Percentiles rank a stretch among this genome's conserved stretches.
Evolutionary conservation across 2,797 vertebrate species (phyloP).

Genomic region (Prionace glauca): DNA sequence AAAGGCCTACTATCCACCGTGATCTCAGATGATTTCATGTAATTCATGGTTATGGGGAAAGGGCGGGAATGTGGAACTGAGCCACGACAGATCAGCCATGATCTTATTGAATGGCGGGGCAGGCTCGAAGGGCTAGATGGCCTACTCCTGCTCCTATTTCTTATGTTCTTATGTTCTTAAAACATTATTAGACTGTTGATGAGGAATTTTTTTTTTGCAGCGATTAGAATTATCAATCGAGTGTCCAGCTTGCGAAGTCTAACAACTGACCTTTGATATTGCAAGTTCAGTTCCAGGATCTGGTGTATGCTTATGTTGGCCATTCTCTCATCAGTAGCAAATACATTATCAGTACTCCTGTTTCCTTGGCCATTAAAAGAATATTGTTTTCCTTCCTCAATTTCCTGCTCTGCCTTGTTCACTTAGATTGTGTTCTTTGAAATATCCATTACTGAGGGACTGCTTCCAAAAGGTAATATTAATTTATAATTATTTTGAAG

Average conservation of each 20-base stretch:
- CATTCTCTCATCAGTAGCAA: neutral
- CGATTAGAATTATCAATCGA: neutral
- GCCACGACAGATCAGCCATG: too few relatives aligned
- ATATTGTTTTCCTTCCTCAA: conserved; percentile 21
- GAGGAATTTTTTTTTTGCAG: neutral
- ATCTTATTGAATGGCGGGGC: too few relatives aligned
- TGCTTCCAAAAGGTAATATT: neutral
- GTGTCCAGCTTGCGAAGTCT: neutral
- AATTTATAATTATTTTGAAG: neutral
- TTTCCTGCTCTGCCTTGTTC: neutral
- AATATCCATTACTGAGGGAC: neutral
- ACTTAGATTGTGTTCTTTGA: neutral
- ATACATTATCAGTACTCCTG: neutral
- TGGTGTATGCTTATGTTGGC: neutral
- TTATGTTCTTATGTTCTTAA: too few relatives aligned
- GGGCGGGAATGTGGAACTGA: too few relatives aligned
- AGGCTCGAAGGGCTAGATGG: too few relatives aligned
- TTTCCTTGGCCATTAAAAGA: neutral
- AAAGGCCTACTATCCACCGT: neutral
- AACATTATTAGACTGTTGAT: neutral
- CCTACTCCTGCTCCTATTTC: too few relatives aligned
- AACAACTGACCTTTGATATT: neutral
- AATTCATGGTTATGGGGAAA: neutral
- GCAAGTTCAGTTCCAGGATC: neutral
- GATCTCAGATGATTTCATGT: neutral